phyloP scores from a whole-genome alignment of 2,888 invertebrate species.

The Drosophila greeni region DNA sequence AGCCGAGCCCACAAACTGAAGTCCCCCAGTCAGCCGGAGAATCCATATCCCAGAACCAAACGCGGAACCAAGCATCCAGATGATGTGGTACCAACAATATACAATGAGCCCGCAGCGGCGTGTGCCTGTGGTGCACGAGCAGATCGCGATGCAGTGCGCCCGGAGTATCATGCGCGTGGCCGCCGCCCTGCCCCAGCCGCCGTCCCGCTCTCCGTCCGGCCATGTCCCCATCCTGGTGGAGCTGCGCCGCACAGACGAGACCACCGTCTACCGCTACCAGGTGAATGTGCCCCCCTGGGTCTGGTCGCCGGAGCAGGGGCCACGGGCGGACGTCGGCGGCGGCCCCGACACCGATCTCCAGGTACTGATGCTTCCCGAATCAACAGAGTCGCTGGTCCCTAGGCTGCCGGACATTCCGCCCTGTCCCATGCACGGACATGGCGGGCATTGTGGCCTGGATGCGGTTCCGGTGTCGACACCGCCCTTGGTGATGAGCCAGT shows the following conservation, averaged over 20 bases:
- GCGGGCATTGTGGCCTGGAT: constrained; percentile 3
- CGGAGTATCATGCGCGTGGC: constrained; percentile 47
- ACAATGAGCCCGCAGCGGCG: constrained; percentile 20
- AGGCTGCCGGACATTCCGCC: constrained; percentile 6
- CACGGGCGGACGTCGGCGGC: not conserved
- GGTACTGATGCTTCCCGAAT: constrained; percentile 7
- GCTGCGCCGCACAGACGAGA: constrained; percentile 45
- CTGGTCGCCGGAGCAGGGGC: constrained; percentile 4
- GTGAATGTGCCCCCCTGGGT: constrained; percentile 49
- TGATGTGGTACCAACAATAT: constrained; percentile 45
- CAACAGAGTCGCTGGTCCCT: not conserved
- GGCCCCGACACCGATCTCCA: not conserved
- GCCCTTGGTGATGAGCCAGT: constrained; percentile 19
- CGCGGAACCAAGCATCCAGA: too few species aligned
- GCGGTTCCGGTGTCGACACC: not conserved
- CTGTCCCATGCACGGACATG: constrained; percentile 33
- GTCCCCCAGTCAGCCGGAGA: not conserved
- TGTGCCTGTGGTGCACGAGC: constrained; percentile 48
- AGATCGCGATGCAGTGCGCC: constrained; percentile 57
- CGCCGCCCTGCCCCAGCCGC: constrained; percentile 44
- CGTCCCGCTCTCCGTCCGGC: constrained; percentile 33
- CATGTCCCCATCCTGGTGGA: constrained; percentile 59
- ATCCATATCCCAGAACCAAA: not conserved
- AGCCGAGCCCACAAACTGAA: constrained; percentile 1
- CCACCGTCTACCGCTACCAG: constrained; percentile 49